phyloP scores from a whole-genome alignment of 2,888 invertebrate genomes.

The Drosophila fulvimacula region DNA sequence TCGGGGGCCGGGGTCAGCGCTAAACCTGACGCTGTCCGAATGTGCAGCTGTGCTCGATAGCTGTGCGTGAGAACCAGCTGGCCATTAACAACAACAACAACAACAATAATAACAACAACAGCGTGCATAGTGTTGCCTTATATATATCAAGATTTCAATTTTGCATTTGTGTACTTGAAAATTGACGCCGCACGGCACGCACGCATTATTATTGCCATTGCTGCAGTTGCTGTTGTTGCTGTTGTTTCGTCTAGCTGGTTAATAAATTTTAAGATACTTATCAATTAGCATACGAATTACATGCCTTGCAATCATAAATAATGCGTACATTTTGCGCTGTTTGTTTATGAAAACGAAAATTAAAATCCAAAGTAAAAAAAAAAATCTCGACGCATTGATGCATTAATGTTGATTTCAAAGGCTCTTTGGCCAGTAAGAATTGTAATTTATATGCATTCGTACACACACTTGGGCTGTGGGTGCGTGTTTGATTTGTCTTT shows the following conservation, averaged over 20 bases:
- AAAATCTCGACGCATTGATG: constrained; percentile 55
- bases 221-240: constrained; percentile 36
- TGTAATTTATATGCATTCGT: constrained; percentile 73
- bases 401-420: constrained; percentile 66
- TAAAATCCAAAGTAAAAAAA: constrained; percentile 30
- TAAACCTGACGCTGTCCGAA: constrained; percentile 65
- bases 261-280: constrained; percentile 81
- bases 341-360: constrained; percentile 53
- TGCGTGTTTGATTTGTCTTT: constrained; percentile 76
- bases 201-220: constrained; percentile 56
- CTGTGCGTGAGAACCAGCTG: constrained; percentile 80
- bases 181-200: constrained; percentile 76
- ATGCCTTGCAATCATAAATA: constrained; percentile 82
- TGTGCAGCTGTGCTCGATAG: constrained; percentile 66
- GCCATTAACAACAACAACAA: constrained; percentile 51
- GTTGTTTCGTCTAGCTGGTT: constrained; percentile 60
- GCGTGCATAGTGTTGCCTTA: constrained; percentile 56
- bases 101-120: constrained; percentile 29
- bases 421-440: constrained; percentile 44
- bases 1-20: constrained; percentile 64
- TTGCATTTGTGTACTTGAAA: constrained; percentile 79
- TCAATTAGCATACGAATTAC: constrained; percentile 82
- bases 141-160: constrained; percentile 78
- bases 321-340: constrained; percentile 75
- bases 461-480: constrained; percentile 61